Evolutionary conservation across 1,140 invertebrate genomes (phyloP).

Genomic region (Oncopodura yosiiana): DNA sequence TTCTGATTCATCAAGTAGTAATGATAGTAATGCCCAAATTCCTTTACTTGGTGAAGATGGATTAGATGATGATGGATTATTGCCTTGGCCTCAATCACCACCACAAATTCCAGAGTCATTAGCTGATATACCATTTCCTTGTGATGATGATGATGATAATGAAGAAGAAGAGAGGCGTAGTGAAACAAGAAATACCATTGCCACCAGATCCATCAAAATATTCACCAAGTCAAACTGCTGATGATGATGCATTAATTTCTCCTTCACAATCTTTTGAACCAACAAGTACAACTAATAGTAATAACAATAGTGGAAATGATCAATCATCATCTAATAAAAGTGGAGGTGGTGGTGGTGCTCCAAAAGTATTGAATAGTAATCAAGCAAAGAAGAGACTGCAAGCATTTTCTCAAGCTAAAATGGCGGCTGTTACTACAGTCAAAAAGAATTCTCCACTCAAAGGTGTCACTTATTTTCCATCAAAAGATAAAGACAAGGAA

Average conservation of each 20-base stretch:
- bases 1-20: neutral
- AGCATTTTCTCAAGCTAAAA: conserved; percentile 39
- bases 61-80: neutral
- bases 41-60: neutral
- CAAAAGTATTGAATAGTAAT: conserved; percentile 39
- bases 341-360: too few species aligned
- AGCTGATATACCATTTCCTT: too few species aligned
- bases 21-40: neutral
- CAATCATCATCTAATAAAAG: neutral
- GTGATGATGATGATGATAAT: neutral
- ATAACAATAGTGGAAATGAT: neutral
- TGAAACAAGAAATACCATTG: conserved; percentile 25
- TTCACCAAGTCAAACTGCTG: conserved; percentile 28
- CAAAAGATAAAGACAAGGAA: conserved; percentile 7
- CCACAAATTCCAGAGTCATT: conserved; percentile 9
- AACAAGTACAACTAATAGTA: conserved; percentile 15
- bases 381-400: conserved; percentile 40
- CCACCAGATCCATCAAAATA: conserved; percentile 32
- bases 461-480: conserved; percentile 24
- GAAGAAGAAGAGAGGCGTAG: neutral
- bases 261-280: conserved; percentile 3
- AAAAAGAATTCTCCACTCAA: conserved; percentile 22
- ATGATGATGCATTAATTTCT: conserved; percentile 16
- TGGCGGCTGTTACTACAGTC: conserved; percentile 17
- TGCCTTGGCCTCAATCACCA: too few species aligned